phyloP scores from a whole-genome alignment of 2,113 vertebrate species.

The Psephotus haematonotus region DNA sequence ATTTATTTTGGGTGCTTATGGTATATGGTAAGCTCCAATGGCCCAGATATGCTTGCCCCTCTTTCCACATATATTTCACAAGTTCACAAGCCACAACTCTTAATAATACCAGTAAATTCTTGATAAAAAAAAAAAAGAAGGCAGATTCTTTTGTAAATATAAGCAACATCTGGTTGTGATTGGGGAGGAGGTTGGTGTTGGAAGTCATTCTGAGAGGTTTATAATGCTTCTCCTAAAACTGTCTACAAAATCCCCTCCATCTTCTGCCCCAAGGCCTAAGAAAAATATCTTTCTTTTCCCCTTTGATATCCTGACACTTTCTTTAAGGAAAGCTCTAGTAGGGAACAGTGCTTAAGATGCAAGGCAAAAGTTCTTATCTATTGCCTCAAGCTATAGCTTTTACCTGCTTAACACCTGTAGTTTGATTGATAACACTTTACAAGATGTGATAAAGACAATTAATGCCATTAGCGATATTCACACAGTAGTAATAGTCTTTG shows the following conservation, averaged over 20 bases:
- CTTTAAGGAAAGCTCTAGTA: neutral
- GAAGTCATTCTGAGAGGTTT: neutral
- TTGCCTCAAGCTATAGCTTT: neutral
- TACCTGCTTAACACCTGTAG: conserved; percentile 23
- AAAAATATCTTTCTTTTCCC: neutral
- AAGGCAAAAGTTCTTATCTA: conserved; percentile 40
- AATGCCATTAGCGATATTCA: conserved; percentile 33
- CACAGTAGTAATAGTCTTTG: neutral
- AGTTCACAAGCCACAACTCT: neutral
- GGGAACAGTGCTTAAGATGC: neutral
- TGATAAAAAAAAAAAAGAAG: neutral
- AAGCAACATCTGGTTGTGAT: neutral
- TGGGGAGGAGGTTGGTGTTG: neutral
- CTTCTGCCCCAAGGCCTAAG: neutral
- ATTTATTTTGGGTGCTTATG: neutral
- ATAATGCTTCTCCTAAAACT: neutral
- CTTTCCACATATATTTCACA: neutral
- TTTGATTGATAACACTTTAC: conserved; percentile 35
- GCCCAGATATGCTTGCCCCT: neutral
- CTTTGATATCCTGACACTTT: conserved; percentile 32
- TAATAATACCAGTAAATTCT: neutral
- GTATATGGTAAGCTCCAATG: neutral
- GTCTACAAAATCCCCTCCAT: neutral
- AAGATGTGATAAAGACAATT: conserved; percentile 41
- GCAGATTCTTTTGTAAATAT: neutral